Evolutionary conservation across 2,797 vertebrate genomes (phyloP).

Genomic region (Danio aesculapii): DNA sequence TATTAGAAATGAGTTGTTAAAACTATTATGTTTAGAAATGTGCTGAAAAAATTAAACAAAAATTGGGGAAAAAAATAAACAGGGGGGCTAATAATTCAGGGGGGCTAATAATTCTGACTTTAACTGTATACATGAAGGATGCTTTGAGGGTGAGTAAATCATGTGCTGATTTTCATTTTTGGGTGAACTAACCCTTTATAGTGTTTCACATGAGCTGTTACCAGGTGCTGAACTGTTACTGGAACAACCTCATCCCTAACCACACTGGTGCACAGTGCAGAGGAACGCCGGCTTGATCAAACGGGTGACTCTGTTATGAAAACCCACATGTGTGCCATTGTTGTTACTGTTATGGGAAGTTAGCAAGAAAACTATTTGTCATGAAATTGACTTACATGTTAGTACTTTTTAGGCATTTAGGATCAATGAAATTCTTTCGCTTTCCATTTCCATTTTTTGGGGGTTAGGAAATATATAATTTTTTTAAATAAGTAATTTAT

Average conservation of each 20-base stretch:
- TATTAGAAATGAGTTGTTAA: too few species aligned
- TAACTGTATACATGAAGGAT: too few species aligned
- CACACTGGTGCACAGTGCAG: slow-evolving; percentile 71
- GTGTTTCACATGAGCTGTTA: slow-evolving; percentile 68
- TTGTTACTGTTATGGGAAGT: slow-evolving; percentile 30
- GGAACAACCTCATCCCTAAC: slow-evolving; percentile 68
- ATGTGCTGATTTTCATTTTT: too few species aligned
- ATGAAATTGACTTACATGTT: slow-evolving; percentile 3
- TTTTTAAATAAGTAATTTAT: not conserved
- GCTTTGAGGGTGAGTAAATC: too few species aligned
- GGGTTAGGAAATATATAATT: not conserved
- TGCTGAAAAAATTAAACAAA: too few species aligned
- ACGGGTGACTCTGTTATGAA: slow-evolving; percentile 34
- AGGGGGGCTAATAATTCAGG: too few species aligned
- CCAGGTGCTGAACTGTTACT: slow-evolving; percentile 72
- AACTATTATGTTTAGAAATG: too few species aligned
- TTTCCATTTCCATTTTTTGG: not conserved
- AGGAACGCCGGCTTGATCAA: slow-evolving; percentile 61
- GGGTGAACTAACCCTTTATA: too few species aligned
- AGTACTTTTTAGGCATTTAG: not conserved
- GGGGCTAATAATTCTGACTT: too few species aligned
- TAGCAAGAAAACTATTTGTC: slow-evolving; percentile 29
- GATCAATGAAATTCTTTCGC: not conserved
- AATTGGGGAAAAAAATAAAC: too few species aligned
- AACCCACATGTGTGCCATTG: slow-evolving; percentile 36